Conservation (phyloP, 2,113 vertebrate species). For the Panthera leo region DNA sequence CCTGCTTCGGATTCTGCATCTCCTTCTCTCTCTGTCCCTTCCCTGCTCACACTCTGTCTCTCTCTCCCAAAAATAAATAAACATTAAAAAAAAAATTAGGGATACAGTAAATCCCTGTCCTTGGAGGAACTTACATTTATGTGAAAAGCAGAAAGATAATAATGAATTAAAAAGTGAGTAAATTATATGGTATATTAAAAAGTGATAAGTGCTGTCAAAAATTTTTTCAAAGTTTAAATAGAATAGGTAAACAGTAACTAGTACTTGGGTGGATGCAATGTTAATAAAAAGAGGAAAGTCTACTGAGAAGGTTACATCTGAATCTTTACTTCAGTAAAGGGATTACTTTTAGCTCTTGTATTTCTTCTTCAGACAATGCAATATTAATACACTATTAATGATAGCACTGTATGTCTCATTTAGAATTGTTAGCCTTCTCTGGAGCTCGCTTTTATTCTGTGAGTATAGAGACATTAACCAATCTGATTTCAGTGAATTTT, state of each 20-base stretch:
- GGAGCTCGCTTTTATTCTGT: neutral
- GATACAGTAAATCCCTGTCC: neutral
- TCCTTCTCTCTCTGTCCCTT: no score
- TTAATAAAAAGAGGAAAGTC: neutral
- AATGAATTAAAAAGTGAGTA: neutral
- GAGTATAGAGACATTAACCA: neutral
- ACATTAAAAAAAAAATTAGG: neutral
- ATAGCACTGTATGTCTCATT: neutral
- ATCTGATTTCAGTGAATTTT: neutral
- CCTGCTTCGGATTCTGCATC: no score
- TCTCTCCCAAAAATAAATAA: no score
- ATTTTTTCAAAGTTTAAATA: neutral
- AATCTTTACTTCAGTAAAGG: neutral
- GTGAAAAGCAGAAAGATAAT: neutral
- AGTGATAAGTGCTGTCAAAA: neutral
- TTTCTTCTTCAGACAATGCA: neutral
- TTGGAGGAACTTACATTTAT: neutral
- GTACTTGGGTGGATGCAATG: neutral
- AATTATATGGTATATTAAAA: neutral
- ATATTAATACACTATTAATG: neutral
- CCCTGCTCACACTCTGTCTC: accelerated
- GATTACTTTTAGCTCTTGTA: neutral
- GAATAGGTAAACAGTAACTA: neutral
- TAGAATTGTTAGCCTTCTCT: neutral
- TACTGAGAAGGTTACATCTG: neutral